Evolutionary conservation across 1,140 invertebrate genomes (phyloP).

Genomic region (Sipha flava): DNA sequence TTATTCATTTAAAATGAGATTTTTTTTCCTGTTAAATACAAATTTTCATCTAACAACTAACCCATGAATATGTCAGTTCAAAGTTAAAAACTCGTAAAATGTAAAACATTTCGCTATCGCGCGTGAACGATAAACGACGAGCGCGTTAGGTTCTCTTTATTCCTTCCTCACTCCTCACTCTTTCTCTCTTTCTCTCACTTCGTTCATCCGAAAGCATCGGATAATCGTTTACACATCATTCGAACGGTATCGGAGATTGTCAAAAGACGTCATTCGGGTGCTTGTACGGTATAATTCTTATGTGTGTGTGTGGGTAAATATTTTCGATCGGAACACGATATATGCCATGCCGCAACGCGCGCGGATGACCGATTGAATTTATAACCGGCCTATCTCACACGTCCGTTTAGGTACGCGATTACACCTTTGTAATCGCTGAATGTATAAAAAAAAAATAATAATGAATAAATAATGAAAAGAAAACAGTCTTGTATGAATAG

Average conservation of each 20-base stretch:
- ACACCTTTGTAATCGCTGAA: constrained; percentile 3
- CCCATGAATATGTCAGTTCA: not conserved
- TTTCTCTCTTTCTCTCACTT: too few species aligned
- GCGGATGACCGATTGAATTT: constrained; percentile 27
- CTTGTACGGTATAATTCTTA: not conserved
- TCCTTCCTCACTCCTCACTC: too few species aligned
- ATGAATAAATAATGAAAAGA: not conserved
- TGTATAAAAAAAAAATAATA: not conserved
- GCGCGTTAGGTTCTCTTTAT: not conserved
- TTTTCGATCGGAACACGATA: constrained; percentile 26
- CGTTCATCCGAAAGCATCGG: too few species aligned
- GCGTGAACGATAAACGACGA: not conserved
- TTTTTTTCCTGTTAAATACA: not conserved
- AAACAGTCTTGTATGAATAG: not conserved
- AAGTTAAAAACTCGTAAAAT: not conserved
- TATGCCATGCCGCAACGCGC: not conserved
- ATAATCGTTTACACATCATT: constrained; percentile 9
- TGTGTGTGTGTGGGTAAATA: not conserved
- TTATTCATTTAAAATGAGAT: not conserved
- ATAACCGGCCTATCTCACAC: constrained; percentile 23
- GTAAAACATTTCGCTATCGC: not conserved
- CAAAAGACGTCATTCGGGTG: not conserved
- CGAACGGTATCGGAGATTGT: not conserved
- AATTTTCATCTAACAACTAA: not conserved
- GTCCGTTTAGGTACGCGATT: constrained; percentile 30